phyloP scores from a whole-genome alignment of 2,888 invertebrate species.

The Drosophila sordidula region DNA sequence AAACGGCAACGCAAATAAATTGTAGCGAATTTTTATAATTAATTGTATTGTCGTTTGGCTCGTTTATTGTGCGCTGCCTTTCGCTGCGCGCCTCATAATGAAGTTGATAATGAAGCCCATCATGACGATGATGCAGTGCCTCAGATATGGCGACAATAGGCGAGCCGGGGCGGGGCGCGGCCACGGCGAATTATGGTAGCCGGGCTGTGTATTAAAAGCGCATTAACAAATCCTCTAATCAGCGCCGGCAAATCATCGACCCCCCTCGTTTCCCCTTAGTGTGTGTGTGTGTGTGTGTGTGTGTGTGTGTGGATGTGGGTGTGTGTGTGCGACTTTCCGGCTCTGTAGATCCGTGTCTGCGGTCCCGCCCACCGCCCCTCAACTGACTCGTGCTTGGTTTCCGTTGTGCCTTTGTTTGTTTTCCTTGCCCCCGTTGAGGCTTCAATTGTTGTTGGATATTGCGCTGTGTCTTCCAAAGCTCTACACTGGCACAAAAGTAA shows the following conservation, averaged over 20 bases:
- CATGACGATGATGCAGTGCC: slow-evolving; percentile 52
- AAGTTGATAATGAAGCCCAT: slow-evolving; percentile 22
- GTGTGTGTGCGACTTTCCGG: slow-evolving; percentile 49
- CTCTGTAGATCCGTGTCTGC: slow-evolving; percentile 19
- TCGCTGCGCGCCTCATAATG: slow-evolving; percentile 25
- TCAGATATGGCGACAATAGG: slow-evolving; percentile 56
- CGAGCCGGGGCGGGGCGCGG: slow-evolving; percentile 15
- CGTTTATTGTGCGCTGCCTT: slow-evolving; percentile 32
- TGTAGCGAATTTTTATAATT: slow-evolving; percentile 80
- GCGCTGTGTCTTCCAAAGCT: slow-evolving; percentile 21
- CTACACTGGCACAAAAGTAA: slow-evolving; percentile 42
- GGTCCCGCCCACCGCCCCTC: slow-evolving; percentile 7
- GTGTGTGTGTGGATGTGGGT: slow-evolving; percentile 1
- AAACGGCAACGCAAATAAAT: slow-evolving; percentile 73
- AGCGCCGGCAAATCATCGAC: slow-evolving; percentile 65
- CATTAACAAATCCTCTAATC: slow-evolving; percentile 81
- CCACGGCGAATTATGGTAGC: slow-evolving; percentile 45
- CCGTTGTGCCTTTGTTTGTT: slow-evolving; percentile 54
- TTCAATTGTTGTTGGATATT: slow-evolving; percentile 25
- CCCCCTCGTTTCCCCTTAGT: not conserved
- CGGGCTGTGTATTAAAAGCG: slow-evolving; percentile 65
- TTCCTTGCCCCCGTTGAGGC: slow-evolving; percentile 44
- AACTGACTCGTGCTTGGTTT: slow-evolving; percentile 39
- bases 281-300: slow-evolving; percentile 4
- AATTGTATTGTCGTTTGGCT: slow-evolving; percentile 78